These are phyloP conservation scores for Cremastinae sp. DNA, from an alignment of 2,888 invertebrate species.

Conservation along the genomic window DNA sequence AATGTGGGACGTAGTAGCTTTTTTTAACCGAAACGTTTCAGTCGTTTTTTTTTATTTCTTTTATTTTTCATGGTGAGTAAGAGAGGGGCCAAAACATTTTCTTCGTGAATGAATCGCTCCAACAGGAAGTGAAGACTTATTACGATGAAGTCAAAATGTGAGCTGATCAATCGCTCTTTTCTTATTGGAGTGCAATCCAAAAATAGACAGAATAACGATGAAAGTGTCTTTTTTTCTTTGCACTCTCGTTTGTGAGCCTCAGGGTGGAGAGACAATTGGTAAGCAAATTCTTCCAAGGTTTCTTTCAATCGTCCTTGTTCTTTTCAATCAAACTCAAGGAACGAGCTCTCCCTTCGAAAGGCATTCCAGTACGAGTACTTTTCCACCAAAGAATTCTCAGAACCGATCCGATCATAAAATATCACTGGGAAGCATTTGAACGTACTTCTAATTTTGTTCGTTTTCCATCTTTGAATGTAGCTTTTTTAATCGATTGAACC, in stretches of 20 bases:
- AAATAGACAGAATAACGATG: constrained; percentile 26
- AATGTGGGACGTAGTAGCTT: not conserved
- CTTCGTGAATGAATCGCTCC: no score
- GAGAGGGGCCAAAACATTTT: no score
- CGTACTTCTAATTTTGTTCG: no score
- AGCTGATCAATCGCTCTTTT: no score
- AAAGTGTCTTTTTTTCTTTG: not conserved
- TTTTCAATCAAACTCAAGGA: constrained; percentile 32
- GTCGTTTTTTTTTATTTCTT: not conserved
- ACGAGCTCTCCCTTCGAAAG: constrained; percentile 1
- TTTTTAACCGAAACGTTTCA: not conserved
- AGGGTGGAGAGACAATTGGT: not conserved
- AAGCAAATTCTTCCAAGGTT: constrained; percentile 18
- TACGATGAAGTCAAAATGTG: no score
- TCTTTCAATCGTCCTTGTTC: constrained; percentile 14
- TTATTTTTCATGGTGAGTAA: no score
- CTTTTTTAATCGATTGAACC: no score
- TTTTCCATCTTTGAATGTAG: no score
- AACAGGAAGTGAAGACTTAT: no score
- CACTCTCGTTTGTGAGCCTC: constrained; percentile 6
- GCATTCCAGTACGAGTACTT: not conserved
- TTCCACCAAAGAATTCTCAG: not conserved
- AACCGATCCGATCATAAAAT: constrained; percentile 22
- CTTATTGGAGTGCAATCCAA: no score
- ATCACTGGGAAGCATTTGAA: no score